A percentile compares a stretch with the other conserved stretches of the same genome.
Conservation (phyloP, 35 echinoderm and acorn worm species). For the Amphiura filiformis region DNA sequence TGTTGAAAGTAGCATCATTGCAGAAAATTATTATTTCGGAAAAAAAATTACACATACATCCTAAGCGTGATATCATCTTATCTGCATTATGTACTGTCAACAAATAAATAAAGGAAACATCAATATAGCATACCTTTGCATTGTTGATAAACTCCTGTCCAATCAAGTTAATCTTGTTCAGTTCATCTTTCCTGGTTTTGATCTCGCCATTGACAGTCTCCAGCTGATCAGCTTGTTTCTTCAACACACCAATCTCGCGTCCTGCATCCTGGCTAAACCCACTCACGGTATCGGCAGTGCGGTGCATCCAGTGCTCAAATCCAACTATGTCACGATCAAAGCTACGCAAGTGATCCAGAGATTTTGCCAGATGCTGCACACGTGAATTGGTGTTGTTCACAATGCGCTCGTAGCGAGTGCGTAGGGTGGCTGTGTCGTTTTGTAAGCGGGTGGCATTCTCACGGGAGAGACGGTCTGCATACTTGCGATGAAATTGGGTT, state of each 20-base stretch:
- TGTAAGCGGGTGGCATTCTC: conserved; percentile 71
- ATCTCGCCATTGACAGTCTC: conserved; percentile 70
- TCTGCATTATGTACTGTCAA: no score
- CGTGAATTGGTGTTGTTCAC: conserved; percentile 73
- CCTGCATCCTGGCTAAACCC: conserved; percentile 76
- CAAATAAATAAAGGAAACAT: no score
- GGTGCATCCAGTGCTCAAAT: conserved; percentile 83
- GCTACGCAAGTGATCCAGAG: conserved; percentile 71
- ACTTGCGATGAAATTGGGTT: conserved; percentile 61
- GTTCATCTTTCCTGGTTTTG: conserved; percentile 53
- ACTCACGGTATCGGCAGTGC: conserved; percentile 59
- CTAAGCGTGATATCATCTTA: no score
- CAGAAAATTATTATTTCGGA: no score
- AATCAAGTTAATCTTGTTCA: conserved; percentile 56
- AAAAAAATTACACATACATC: no score
- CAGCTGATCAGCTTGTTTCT: conserved; percentile 80
- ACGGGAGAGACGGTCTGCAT: conserved; percentile 63
- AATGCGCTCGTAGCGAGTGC: conserved; percentile 83
- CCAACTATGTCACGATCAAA: conserved; percentile 74
- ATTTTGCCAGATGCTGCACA: conserved; percentile 51
- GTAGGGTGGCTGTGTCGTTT: conserved; percentile 65
- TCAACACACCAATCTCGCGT: conserved; percentile 71
- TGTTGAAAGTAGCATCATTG: no score
- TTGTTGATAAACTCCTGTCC: conserved; percentile 88
- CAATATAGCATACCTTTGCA: conserved; percentile 75